Percentiles rank a stretch among this genome's conserved stretches.
phyloP scores from a whole-genome alignment of 53 echinoderm and acorn worm genomes.

The Temnopleurus reevesii region DNA sequence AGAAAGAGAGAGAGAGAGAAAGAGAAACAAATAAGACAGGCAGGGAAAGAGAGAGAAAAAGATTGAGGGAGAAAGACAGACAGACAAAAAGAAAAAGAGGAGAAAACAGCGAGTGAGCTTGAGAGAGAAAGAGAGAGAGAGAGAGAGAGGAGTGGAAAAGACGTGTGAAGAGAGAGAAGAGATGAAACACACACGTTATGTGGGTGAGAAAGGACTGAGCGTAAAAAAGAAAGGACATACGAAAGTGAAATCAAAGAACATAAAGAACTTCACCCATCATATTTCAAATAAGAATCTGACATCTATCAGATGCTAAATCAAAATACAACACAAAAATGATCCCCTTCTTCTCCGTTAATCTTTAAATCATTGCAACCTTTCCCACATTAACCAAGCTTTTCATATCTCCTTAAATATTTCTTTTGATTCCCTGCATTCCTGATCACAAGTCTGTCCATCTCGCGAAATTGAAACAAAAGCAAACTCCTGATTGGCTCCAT shows the following conservation, averaged over 20 bases:
- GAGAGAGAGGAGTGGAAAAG: background rate
- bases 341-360: no score
- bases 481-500: slow-evolving; percentile 21
- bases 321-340: background rate
- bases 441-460: background rate
- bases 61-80: background rate
- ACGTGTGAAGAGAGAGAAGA: no score
- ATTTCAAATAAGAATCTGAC: no score
- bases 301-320: no score
- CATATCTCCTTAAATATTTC: background rate
- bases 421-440: background rate
- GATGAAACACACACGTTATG: no score
- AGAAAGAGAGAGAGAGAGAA: background rate
- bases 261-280: no score
- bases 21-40: background rate
- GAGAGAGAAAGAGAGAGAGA: no score
- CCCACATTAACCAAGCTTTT: background rate
- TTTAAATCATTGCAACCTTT: background rate
- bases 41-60: no score
- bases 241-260: no score
- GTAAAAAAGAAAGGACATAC: no score
- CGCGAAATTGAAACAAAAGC: slow-evolving; percentile 34
- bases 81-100: background rate
- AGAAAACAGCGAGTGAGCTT: background rate
- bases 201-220: no score